Evolutionary conservation across 2,888 invertebrate species (phyloP).

Genomic region (Cataglyphis albicans): DNA sequence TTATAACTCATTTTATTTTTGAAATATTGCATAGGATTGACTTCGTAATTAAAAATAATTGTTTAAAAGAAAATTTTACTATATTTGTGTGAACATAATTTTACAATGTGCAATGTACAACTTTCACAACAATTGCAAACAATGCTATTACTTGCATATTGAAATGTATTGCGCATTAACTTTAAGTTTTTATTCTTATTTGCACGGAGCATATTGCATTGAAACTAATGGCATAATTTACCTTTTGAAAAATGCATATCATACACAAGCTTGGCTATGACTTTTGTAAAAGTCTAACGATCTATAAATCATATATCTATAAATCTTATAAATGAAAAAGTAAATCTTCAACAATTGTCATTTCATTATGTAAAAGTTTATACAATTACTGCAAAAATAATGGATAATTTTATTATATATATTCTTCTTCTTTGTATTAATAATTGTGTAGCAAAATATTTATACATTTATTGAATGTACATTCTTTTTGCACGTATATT

Average conservation of each 20-base stretch:
- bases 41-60: not conserved
- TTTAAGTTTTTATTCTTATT: slow-evolving; percentile 4
- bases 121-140: not conserved
- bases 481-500: not conserved
- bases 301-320: not conserved
- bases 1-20: not conserved
- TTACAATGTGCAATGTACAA: not conserved
- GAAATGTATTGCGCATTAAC: not conserved
- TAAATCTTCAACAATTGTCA: not conserved
- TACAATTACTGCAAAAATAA: not conserved
- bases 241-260: slow-evolving; percentile 22
- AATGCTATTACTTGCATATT: slow-evolving; percentile 4
- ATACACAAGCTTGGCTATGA: not conserved
- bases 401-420: not conserved
- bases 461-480: not conserved
- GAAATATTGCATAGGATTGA: not conserved
- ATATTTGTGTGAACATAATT: not conserved
- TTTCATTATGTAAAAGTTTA: not conserved
- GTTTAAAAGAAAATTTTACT: not conserved
- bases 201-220: not conserved
- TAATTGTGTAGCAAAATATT: not conserved
- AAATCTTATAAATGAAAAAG: not conserved
- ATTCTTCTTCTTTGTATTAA: not conserved
- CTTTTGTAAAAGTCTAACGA: not conserved
- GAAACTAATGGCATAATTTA: slow-evolving; percentile 13